These are phyloP conservation scores for Anguilla anguilla DNA, from an alignment of 2,797 vertebrate genomes.

Conservation along the genomic window DNA sequence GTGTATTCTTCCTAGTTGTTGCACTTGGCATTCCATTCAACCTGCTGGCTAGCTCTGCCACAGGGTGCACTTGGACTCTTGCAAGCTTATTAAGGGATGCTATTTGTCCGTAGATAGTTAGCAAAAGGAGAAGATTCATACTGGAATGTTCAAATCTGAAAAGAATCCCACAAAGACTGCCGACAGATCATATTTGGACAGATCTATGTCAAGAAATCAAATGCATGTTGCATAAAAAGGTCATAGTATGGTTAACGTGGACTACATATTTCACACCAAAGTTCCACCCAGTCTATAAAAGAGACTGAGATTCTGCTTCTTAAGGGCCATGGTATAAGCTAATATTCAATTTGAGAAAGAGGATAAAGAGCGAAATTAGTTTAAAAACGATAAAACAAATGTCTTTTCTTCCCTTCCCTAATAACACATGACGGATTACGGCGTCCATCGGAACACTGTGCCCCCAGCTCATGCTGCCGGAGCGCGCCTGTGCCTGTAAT, in stretches of 20 bases:
- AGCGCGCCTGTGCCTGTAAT: neutral
- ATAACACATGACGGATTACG: conserved; percentile 29
- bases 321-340: conserved; percentile 41
- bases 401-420: conserved; percentile 28
- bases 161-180: neutral
- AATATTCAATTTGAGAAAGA: conserved; percentile 57
- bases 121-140: no score
- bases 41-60: no score
- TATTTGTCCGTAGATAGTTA: no score
- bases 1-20: no score
- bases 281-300: conserved; percentile 36
- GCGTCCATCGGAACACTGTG: neutral
- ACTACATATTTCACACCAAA: conserved; percentile 35
- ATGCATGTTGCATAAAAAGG: conserved; percentile 22
- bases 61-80: no score
- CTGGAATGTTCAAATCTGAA: neutral
- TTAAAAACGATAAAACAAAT: conserved; percentile 30
- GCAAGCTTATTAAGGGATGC: no score
- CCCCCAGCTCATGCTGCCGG: neutral
- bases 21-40: no score
- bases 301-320: conserved; percentile 39
- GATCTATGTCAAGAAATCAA: neutral
- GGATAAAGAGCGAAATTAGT: conserved; percentile 44
- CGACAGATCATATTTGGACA: neutral
- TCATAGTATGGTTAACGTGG: conserved; percentile 2